phyloP scores from a whole-genome alignment of 2,113 vertebrate genomes.

The Agapornis roseicollis region DNA sequence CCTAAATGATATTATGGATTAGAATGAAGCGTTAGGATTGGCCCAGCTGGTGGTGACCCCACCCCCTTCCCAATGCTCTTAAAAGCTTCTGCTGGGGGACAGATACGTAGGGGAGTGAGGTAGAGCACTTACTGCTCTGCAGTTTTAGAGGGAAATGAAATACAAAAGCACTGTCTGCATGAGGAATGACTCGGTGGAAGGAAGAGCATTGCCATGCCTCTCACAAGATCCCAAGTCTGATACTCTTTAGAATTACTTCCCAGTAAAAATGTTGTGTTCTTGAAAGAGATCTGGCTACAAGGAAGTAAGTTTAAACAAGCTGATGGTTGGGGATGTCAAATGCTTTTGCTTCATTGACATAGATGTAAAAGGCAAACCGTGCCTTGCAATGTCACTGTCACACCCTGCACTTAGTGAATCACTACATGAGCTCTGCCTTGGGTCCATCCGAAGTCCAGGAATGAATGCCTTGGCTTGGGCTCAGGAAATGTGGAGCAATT shows the following conservation, averaged over 20 bases:
- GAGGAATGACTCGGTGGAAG: background rate
- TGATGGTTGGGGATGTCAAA: background rate
- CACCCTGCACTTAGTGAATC: background rate
- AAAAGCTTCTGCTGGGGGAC: background rate
- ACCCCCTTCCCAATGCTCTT: background rate
- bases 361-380: background rate
- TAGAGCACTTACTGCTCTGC: background rate
- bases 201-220: background rate
- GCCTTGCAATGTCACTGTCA: background rate
- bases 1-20: conserved; percentile 56
- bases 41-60: conserved; percentile 15
- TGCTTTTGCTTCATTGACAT: background rate
- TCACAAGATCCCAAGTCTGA: background rate
- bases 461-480: background rate
- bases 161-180: background rate
- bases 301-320: background rate
- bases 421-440: background rate
- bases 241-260: background rate
- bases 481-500: background rate
- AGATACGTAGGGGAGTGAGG: background rate
- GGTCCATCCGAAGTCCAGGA: background rate
- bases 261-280: background rate
- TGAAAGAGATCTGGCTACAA: background rate
- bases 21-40: conserved; percentile 48
- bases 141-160: background rate